A percentile compares a stretch with the other conserved stretches of the same genome.
Conservation (phyloP, 2,888 invertebrate genomes). For the Brenthis daphne region DNA sequence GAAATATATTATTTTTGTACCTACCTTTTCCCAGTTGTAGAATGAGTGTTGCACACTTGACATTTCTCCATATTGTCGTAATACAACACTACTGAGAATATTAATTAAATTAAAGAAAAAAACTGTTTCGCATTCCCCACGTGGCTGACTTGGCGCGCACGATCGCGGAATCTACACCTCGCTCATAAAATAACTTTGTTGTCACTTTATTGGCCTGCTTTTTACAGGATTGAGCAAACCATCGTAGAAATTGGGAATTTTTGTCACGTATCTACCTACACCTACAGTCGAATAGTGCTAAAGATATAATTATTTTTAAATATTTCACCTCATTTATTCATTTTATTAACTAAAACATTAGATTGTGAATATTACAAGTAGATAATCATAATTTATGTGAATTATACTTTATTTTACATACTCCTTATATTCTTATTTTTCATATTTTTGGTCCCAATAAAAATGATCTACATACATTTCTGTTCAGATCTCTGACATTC, state of each 20-base stretch:
- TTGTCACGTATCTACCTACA: conserved; percentile 34
- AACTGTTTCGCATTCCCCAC: conserved; percentile 47
- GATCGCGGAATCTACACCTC: conserved; percentile 44
- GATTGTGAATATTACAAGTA: conserved; percentile 25
- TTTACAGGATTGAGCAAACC: conserved; percentile 41
- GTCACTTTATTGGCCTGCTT: conserved; percentile 42
- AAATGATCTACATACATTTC: too few relatives aligned
- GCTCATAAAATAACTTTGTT: conserved; percentile 39
- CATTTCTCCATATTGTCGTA: conserved; percentile 45
- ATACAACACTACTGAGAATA: conserved; percentile 44
- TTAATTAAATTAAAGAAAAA: conserved; percentile 48
- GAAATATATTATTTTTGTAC: background rate
- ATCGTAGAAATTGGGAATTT: conserved; percentile 27
- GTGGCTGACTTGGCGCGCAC: conserved; percentile 37
- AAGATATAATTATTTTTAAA: background rate
- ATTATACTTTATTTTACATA: too few relatives aligned
- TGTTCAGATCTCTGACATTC: too few relatives aligned
- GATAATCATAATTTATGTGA: too few relatives aligned
- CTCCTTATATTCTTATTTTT: too few relatives aligned
- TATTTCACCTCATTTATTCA: too few relatives aligned
- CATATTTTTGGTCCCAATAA: too few relatives aligned
- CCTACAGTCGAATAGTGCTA: conserved; percentile 17
- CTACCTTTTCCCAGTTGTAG: conserved; percentile 12
- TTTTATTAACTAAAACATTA: background rate
- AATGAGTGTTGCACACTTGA: conserved; percentile 22